These are phyloP conservation scores for Glomeris maerens DNA, from an alignment of 1,140 invertebrate genomes.

Conservation along the genomic window DNA sequence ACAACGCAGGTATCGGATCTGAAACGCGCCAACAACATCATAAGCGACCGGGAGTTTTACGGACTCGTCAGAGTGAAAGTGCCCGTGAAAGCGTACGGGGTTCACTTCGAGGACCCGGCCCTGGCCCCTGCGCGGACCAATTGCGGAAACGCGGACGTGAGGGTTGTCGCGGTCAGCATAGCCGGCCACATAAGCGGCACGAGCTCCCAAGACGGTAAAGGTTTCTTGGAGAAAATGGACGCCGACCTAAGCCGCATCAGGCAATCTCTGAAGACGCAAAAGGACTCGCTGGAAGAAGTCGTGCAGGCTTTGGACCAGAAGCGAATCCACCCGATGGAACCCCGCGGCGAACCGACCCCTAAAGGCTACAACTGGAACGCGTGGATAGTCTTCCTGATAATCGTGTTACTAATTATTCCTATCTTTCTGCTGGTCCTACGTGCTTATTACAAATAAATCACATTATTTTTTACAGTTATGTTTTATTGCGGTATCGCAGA, in stretches of 20 bases:
- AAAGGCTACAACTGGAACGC: background rate
- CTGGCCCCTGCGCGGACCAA: no score
- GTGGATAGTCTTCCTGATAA: background rate
- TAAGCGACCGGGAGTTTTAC: constrained; percentile 1
- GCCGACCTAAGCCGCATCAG: background rate
- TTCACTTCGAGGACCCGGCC: no score
- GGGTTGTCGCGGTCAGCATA: no score
- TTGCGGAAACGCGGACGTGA: no score
- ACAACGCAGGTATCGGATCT: background rate
- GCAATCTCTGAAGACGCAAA: background rate
- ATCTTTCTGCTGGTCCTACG: background rate
- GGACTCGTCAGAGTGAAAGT: background rate
- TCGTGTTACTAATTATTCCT: background rate
- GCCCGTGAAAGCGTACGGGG: background rate
- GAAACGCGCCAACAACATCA: background rate
- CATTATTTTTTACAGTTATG: background rate
- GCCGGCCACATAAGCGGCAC: no score
- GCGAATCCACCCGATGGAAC: background rate
- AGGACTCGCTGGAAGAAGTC: constrained; percentile 2
- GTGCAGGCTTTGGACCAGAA: background rate
- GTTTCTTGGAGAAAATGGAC: background rate
- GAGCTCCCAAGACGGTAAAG: background rate
- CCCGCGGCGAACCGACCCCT: background rate
- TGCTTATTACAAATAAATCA: background rate
- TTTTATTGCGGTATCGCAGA: background rate